phyloP scores from a whole-genome alignment of 2,888 invertebrate genomes.

The Euproctis similis region DNA sequence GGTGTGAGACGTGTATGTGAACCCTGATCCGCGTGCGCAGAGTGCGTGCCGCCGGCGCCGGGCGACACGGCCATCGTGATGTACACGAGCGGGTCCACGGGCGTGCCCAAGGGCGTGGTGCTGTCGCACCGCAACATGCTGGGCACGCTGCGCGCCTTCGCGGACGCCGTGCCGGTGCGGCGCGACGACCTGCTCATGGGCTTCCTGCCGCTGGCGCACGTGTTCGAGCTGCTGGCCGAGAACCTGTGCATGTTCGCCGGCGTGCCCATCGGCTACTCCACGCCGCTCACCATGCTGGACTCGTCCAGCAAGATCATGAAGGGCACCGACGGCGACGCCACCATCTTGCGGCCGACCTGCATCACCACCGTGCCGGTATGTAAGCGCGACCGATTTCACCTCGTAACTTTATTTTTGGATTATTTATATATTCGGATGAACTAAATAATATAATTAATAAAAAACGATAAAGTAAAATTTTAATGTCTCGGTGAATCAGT shows the following conservation, averaged over 20 bases:
- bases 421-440: no score
- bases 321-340: slow-evolving; percentile 95
- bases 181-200: slow-evolving; percentile 91
- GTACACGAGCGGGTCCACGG: slow-evolving; percentile 99
- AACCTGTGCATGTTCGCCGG: slow-evolving; percentile 84
- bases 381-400: no score
- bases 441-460: no score
- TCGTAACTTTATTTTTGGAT: no score
- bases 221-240: slow-evolving; percentile 96
- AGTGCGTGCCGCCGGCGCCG: slow-evolving; percentile 77
- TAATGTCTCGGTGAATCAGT: no score
- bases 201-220: slow-evolving; percentile 97
- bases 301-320: slow-evolving; percentile 96
- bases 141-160: slow-evolving; percentile 86
- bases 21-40: no score
- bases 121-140: slow-evolving; percentile 89
- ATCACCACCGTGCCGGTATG: slow-evolving; percentile 96
- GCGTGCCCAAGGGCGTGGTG: slow-evolving; percentile 93
- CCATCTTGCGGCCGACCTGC: slow-evolving; percentile 92
- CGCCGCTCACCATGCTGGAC: slow-evolving; percentile 94
- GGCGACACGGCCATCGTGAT: slow-evolving; percentile 96
- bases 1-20: no score
- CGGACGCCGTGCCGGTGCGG: slow-evolving; percentile 83
- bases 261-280: slow-evolving; percentile 96
- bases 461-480: no score